Conservation (phyloP, 30 jellyfish, hydroid and myxozoan species). For the Pseudorhiza aurosa region DNA sequence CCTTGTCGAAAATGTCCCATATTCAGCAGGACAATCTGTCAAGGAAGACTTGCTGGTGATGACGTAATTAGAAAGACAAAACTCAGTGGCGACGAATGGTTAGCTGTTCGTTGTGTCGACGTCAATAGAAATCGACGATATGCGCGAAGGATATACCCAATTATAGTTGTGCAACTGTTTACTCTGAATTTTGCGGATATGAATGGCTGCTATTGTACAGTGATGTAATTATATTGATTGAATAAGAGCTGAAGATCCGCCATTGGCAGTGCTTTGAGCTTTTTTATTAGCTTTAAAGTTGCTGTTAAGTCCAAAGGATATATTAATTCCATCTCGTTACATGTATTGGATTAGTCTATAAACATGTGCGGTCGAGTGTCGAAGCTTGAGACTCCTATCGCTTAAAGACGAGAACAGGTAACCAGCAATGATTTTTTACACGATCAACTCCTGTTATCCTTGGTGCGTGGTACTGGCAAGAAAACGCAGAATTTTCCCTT, state of each 20-base stretch:
- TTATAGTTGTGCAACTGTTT: constrained; percentile 1
- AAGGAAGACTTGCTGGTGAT: not conserved
- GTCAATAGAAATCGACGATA: not conserved
- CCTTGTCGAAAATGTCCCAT: no score
- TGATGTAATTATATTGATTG: not conserved
- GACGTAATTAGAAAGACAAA: not conserved
- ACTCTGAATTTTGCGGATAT: constrained; percentile 6
- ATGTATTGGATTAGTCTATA: constrained; percentile 16
- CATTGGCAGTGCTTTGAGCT: constrained; percentile 15
- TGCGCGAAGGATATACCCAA: not conserved
- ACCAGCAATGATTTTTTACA: no score
- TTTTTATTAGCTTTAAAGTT: constrained; percentile 11
- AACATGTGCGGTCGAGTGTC: constrained; percentile 28
- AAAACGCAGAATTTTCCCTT: no score
- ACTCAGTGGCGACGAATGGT: not conserved
- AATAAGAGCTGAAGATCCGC: constrained; percentile 1
- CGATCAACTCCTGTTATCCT: no score
- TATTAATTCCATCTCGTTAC: constrained; percentile 12
- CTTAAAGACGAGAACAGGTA: no score
- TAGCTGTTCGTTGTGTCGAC: not conserved
- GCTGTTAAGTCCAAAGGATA: constrained; percentile 29
- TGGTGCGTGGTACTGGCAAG: no score
- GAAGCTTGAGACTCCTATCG: no score
- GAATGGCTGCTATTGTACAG: not conserved
- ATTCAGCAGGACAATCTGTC: not conserved